Evolutionary conservation across 2,797 vertebrate species (phyloP).

Genomic region (Dendrocincla tyrannina): DNA sequence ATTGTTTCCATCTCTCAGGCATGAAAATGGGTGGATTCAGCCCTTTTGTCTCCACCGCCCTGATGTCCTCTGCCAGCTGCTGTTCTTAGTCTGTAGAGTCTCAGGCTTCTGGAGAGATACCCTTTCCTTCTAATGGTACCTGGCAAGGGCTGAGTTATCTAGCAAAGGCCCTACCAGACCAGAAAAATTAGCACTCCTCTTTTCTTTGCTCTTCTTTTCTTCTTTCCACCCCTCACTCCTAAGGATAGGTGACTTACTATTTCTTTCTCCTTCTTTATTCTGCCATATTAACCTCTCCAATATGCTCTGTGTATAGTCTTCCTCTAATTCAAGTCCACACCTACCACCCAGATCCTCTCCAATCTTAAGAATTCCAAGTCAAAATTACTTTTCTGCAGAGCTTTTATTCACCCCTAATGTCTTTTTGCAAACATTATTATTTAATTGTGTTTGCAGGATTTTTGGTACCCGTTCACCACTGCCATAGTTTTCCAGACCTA

Average conservation of each 20-base stretch:
- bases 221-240: neutral
- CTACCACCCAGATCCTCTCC: neutral
- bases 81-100: neutral
- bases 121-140: neutral
- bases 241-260: neutral
- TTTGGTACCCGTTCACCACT: neutral
- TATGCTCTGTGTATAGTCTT: neutral
- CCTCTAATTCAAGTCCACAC: neutral
- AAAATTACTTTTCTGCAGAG: neutral
- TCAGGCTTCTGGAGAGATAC: neutral
- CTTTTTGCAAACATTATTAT: neutral
- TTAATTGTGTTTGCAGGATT: neutral
- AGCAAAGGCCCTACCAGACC: neutral
- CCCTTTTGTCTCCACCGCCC: neutral
- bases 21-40: neutral
- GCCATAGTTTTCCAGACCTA: neutral
- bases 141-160: neutral
- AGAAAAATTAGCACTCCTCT: accelerated
- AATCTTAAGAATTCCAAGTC: neutral
- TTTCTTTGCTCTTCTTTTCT: neutral
- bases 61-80: neutral
- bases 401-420: neutral
- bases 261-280: neutral
- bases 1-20: neutral
- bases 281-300: neutral